These are phyloP conservation scores for Agrotis segetum DNA, from an alignment of 2,888 invertebrate genomes.

Conservation along the genomic window DNA sequence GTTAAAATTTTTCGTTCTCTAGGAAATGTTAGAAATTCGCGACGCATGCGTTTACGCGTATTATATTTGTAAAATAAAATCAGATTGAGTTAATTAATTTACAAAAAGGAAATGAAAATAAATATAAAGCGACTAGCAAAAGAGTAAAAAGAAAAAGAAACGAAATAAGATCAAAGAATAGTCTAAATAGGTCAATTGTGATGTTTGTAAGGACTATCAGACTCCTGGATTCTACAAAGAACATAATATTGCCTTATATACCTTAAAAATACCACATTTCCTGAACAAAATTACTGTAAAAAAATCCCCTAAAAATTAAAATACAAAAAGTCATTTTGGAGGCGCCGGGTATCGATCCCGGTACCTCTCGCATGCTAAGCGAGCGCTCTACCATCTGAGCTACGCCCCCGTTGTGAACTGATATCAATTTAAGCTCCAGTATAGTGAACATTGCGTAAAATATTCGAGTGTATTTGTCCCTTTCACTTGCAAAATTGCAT, in stretches of 20 bases:
- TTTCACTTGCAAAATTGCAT: constrained; percentile 56
- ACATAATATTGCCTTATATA: neutral
- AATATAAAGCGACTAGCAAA: too few relatives aligned
- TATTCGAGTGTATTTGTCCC: constrained; percentile 40
- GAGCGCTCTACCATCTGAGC: constrained; percentile 92
- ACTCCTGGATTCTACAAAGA: neutral
- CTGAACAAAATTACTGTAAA: neutral
- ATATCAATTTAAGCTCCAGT: constrained; percentile 17
- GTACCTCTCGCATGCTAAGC: constrained; percentile 91
- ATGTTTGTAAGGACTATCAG: too few relatives aligned
- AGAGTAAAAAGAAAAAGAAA: too few relatives aligned
- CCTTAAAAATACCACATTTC: neutral
- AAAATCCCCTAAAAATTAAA: neutral
- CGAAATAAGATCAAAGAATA: too few relatives aligned
- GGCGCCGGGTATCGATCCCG: constrained; percentile 90
- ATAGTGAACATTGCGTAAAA: constrained; percentile 36
- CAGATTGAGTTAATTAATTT: too few relatives aligned
- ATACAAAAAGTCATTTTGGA: constrained; percentile 32
- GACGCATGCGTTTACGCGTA: too few relatives aligned
- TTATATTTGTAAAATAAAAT: too few relatives aligned
- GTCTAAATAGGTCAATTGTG: too few relatives aligned
- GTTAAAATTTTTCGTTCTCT: too few relatives aligned
- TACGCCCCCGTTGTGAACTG: constrained; percentile 81
- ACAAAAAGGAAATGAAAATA: too few relatives aligned
- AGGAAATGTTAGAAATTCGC: too few relatives aligned